Base-by-base conservation (phyloP, 2,797 vertebrate species). In the Bovichtus variegatus region DNA sequence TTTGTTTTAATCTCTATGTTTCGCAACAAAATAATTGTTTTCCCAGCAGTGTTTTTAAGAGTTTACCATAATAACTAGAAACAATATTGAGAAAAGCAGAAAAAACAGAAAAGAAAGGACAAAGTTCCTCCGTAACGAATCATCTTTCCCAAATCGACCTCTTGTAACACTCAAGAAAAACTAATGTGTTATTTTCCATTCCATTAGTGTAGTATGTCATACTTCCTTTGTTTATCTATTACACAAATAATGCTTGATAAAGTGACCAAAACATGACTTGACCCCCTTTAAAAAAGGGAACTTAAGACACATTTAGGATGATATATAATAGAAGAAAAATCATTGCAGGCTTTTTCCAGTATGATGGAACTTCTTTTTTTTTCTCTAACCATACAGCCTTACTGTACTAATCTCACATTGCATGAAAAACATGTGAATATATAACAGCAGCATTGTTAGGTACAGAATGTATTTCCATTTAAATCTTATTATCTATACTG, bases 311-410 rank as follows among this genome's bases (percentile, higher is more conserved):
- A 78, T 46, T 73, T 47, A 5, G 25, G 51, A 72, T 75, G 62
- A 85, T 63, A 50, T 72, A 67, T 69, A n/a, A 71, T 69, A 89
- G 81, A 88, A 90, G n/a, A n/a, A n/a, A n/a, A 86, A 75, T 46
- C 23, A 40, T 31, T 25, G 9, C 36, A 64, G 9, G 13, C 25
- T 65, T 76, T 60, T 78, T 67, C 81, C 73, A 85, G 21, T 58
- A 44, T 6, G 15, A 5, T 50, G 25, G 44, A 60, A n/a, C n/a
- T n/a, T n/a, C 5, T 60, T 29, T 58, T 59, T 62, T 29, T 63
- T 34, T 76, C 73, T 49, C 55, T 31, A 46, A 16, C 19, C 60
- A n/a, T 11, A 15, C 18, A 50, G 18, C 19, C 15, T 36, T 27
- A n/a, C 10, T 43, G 9, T 1, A 27, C 11, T 51, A 36, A 15